phyloP scores from a whole-genome alignment of 1,140 invertebrate genomes.

The Drosophila ambigua region DNA sequence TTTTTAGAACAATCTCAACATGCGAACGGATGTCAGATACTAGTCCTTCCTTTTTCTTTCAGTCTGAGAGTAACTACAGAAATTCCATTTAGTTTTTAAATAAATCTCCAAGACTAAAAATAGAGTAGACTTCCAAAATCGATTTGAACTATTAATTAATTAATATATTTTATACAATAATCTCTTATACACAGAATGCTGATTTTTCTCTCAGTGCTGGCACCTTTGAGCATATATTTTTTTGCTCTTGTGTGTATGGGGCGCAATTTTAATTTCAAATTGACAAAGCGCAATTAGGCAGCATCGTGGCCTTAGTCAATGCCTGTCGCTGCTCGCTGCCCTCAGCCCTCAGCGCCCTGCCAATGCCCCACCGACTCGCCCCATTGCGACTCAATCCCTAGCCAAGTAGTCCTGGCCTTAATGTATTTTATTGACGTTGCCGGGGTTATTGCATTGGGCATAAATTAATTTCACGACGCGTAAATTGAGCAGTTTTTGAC shows the following conservation, averaged over 20 bases:
- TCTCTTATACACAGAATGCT: too few species aligned
- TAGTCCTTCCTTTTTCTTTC: too few species aligned
- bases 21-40: too few species aligned
- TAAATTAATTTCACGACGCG: slow-evolving; percentile 84
- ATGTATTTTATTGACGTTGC: slow-evolving; percentile 83
- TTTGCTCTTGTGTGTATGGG: slow-evolving; percentile 7
- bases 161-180: too few species aligned
- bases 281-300: slow-evolving; percentile 77
- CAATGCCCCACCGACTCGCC: slow-evolving; percentile 3
- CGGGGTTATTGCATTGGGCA: slow-evolving; percentile 83
- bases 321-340: neutral
- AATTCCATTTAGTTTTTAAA: too few species aligned
- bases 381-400: slow-evolving; percentile 14
- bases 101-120: too few species aligned
- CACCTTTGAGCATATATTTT: slow-evolving; percentile 6
- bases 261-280: slow-evolving; percentile 79
- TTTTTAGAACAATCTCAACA: too few species aligned
- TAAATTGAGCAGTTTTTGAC: slow-evolving; percentile 83
- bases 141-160: too few species aligned
- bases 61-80: too few species aligned
- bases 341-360: neutral
- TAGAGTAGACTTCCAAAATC: too few species aligned
- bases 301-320: slow-evolving; percentile 16
- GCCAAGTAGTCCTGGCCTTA: slow-evolving; percentile 48
- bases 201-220: neutral